Conservation (phyloP, 2,888 invertebrate species). For the Anoncus sp. region DNA sequence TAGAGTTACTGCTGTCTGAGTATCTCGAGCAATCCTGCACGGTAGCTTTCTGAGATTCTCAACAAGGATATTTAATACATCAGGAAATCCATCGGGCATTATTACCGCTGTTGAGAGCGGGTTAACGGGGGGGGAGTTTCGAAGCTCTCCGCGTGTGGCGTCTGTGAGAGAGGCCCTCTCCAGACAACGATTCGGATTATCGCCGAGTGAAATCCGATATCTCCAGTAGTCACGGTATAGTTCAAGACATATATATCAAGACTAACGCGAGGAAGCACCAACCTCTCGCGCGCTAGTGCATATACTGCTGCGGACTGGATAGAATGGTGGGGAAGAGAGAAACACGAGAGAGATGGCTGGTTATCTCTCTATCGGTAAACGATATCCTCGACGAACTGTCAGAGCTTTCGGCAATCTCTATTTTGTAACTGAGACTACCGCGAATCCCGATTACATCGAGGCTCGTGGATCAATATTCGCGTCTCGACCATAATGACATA, state of each 20-base stretch:
- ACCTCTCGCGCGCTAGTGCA: conserved; percentile 18
- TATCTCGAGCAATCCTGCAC: background rate
- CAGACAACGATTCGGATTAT: conserved; percentile 66
- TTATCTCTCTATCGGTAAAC: conserved; percentile 50
- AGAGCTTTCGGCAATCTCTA: conserved; percentile 32
- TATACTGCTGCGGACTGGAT: conserved; percentile 15
- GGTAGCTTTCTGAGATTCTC: conserved; percentile 1
- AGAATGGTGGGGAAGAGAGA: conserved; percentile 5
- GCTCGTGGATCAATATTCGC: conserved; percentile 14
- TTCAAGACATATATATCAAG: conserved; percentile 59
- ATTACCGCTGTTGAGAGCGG: conserved; percentile 58
- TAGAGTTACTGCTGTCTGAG: background rate
- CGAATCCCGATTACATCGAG: no score
- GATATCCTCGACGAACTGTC: conserved; percentile 33
- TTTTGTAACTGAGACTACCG: conserved; percentile 27
- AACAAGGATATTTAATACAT: conserved; percentile 64
- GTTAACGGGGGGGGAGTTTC: conserved; percentile 45
- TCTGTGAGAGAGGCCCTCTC: conserved; percentile 26
- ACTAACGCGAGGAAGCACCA: conserved; percentile 36
- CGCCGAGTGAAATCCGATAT: conserved; percentile 66
- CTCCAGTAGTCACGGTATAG: conserved; percentile 56
- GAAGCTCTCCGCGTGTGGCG: conserved; percentile 29
- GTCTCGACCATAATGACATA: conserved; percentile 25
- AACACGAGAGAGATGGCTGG: conserved; percentile 25
- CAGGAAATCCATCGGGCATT: conserved; percentile 63